These are phyloP conservation scores for Rhinopomastus cyanomelas DNA, from an alignment of 2,113 vertebrate species.

Conservation along the genomic window DNA sequence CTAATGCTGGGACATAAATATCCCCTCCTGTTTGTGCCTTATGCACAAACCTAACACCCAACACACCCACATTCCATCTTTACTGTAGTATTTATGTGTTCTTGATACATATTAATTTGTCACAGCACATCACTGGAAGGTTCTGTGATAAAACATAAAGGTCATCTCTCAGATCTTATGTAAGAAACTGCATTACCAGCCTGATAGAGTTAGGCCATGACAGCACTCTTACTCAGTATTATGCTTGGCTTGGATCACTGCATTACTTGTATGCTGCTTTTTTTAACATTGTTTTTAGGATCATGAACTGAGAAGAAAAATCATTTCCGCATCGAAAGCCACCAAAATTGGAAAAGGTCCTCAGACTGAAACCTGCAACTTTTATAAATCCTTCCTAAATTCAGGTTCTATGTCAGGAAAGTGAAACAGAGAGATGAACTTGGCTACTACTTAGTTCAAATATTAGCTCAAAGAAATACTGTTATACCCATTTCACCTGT, in stretches of 20 bases:
- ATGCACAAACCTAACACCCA: not conserved
- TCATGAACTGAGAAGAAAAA: not conserved
- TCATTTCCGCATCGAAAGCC: not conserved
- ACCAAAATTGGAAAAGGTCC: not conserved
- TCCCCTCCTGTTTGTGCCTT: not conserved
- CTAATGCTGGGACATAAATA: not conserved
- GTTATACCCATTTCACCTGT: not conserved
- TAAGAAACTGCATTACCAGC: not conserved
- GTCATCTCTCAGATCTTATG: not conserved
- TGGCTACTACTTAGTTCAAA: not conserved
- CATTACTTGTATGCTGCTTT: not conserved
- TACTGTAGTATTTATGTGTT: not conserved
- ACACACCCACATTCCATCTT: not conserved
- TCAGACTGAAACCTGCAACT: not conserved
- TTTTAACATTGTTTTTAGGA: not conserved
- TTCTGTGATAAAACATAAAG: not conserved
- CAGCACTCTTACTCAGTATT: not conserved
- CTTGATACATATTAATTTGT: not conserved
- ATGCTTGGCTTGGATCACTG: not conserved
- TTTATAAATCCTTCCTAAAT: not conserved
- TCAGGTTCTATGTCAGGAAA: not conserved
- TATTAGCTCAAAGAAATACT: not conserved
- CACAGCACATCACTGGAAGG: not conserved
- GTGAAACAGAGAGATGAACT: not conserved
- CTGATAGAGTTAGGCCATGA: not conserved